phyloP scores from a whole-genome alignment of 2,888 invertebrate species.

The Elaeidobius kamerunicus region DNA sequence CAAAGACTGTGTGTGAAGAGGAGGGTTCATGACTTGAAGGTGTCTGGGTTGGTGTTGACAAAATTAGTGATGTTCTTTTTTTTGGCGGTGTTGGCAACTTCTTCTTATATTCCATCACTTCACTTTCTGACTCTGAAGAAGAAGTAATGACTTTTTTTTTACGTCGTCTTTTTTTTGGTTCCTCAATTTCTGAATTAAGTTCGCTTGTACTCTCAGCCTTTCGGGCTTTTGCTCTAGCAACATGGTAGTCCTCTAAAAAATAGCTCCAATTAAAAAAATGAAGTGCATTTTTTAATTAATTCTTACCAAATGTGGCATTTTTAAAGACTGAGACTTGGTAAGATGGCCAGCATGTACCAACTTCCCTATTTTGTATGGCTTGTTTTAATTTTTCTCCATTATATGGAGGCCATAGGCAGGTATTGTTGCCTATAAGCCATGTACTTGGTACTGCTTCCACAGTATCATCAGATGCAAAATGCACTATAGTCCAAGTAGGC shows the following conservation, averaged over 20 bases:
- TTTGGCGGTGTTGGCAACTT: too few relatives aligned
- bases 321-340: constrained; percentile 13
- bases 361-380: constrained; percentile 7
- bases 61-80: too few relatives aligned
- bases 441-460: constrained; percentile 21
- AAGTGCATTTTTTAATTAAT: not conserved
- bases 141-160: too few relatives aligned
- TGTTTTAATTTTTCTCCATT: constrained; percentile 12
- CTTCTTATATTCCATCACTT: too few relatives aligned
- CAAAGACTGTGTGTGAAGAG: not conserved
- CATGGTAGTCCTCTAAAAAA: constrained; percentile 4
- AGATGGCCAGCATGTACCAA: constrained; percentile 12
- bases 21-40: too few relatives aligned
- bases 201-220: constrained; percentile 6
- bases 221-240: constrained; percentile 1
- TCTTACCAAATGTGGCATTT: constrained; percentile 15
- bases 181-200: too few relatives aligned
- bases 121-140: too few relatives aligned
- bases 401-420: constrained; percentile 21
- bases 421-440: constrained; percentile 13
- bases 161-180: too few relatives aligned
- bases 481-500: constrained; percentile 16
- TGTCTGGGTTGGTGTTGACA: too few relatives aligned
- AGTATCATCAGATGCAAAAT: constrained; percentile 15
- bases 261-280: not conserved